Conservation (phyloP, 2,113 vertebrate species). For the Percina caprodes region DNA sequence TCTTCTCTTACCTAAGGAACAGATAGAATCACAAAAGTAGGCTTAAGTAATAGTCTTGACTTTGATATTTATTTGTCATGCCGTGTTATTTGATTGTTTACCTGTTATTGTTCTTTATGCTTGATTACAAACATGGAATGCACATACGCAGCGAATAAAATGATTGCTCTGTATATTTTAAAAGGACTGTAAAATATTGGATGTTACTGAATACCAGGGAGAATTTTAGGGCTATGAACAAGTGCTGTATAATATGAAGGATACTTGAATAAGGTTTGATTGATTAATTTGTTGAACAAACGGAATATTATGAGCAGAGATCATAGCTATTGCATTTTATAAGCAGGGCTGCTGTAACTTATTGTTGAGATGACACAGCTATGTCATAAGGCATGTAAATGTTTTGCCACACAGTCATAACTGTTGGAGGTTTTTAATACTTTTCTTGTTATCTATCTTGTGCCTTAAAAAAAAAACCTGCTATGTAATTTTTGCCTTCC, state of each 20-base stretch:
- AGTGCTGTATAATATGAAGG: slow-evolving; percentile 55
- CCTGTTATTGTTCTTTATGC: slow-evolving; percentile 58
- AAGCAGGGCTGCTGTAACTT: slow-evolving; percentile 43
- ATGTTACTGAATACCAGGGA: slow-evolving; percentile 16
- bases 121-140: slow-evolving; percentile 65
- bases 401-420: slow-evolving; percentile 57
- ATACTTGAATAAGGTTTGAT: slow-evolving; percentile 70
- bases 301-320: slow-evolving; percentile 26
- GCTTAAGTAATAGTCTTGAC: slow-evolving; percentile 53
- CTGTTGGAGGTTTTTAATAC: slow-evolving; percentile 56
- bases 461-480: slow-evolving; percentile 86
- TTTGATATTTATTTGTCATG: slow-evolving; percentile 59
- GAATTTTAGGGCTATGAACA: slow-evolving; percentile 71
- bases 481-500: slow-evolving; percentile 69
- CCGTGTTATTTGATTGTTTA: slow-evolving; percentile 69
- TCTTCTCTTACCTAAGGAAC: slow-evolving; percentile 70
- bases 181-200: slow-evolving; percentile 66
- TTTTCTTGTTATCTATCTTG: slow-evolving; percentile 81
- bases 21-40: slow-evolving; percentile 31
- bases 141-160: slow-evolving; percentile 61
- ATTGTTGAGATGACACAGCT: slow-evolving; percentile 23
- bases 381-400: slow-evolving; percentile 39
- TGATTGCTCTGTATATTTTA: slow-evolving; percentile 55
- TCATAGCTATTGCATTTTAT: slow-evolving; percentile 29
- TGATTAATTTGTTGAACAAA: slow-evolving; percentile 17